Evolutionary conservation across 2,113 vertebrate species (phyloP).

Genomic region (Syrmaticus mikado): DNA sequence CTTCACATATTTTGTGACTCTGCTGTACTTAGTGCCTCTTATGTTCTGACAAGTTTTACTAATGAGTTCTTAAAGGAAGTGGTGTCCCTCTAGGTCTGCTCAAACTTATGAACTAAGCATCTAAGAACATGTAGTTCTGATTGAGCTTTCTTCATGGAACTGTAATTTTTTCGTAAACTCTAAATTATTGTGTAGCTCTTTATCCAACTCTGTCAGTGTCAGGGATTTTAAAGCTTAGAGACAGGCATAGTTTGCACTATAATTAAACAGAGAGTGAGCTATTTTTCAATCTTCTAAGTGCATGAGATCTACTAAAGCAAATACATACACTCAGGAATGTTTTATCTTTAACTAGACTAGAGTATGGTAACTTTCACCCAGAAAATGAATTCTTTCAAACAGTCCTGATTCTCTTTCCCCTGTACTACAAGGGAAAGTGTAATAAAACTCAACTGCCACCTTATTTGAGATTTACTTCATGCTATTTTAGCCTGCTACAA

Average conservation of each 20-base stretch:
- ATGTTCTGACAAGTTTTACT: neutral
- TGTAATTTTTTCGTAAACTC: neutral
- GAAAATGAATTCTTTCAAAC: conserved; percentile 2
- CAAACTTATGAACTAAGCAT: neutral
- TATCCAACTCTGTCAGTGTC: neutral
- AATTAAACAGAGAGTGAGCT: neutral
- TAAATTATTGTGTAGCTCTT: neutral
- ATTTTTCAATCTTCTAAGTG: neutral
- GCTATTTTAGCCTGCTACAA: neutral
- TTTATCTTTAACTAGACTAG: neutral
- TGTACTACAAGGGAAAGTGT: neutral
- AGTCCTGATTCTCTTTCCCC: neutral
- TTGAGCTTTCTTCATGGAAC: neutral
- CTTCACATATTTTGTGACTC: neutral
- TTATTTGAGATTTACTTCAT: conserved; percentile 34
- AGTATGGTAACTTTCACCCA: neutral
- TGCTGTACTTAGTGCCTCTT: neutral
- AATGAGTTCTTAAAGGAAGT: neutral
- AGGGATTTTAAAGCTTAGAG: neutral
- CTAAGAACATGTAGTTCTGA: neutral
- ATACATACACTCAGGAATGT: neutral
- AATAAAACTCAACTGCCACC: conserved; percentile 9
- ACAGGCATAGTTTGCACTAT: neutral
- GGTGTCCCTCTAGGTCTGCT: neutral
- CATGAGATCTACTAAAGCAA: neutral